These are phyloP conservation scores for Drosophila basisetae DNA, from an alignment of 2,888 invertebrate genomes.

Conservation along the genomic window DNA sequence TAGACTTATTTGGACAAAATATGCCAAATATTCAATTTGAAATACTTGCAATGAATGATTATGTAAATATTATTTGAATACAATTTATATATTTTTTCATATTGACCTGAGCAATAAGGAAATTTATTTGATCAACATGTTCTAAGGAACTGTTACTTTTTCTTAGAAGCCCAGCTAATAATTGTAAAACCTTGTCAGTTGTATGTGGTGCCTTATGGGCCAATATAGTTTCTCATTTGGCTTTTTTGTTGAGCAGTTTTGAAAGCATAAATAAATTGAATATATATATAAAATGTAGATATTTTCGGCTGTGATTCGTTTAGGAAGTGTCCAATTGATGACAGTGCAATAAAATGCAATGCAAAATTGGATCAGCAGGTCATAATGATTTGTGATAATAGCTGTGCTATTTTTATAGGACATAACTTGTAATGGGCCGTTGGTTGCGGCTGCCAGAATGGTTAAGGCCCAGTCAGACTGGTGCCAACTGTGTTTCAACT, in stretches of 20 bases:
- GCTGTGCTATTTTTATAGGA: slow-evolving; percentile 67
- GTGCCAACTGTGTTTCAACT: slow-evolving; percentile 63
- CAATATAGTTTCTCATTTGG: not conserved
- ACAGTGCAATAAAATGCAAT: slow-evolving; percentile 43
- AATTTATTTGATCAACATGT: not conserved
- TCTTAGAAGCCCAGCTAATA: not conserved
- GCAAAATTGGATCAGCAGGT: slow-evolving; percentile 72
- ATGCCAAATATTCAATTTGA: not conserved
- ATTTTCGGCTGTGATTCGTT: not conserved
- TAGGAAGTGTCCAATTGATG: slow-evolving; percentile 41
- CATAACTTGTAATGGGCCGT: slow-evolving; percentile 37
- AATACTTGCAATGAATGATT: not conserved
- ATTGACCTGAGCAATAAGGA: not conserved
- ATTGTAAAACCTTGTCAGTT: not conserved
- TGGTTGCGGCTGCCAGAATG: slow-evolving; percentile 41
- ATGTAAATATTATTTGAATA: not conserved
- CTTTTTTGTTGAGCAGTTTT: not conserved
- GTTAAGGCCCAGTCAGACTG: slow-evolving; percentile 64
- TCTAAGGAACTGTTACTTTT: not conserved
- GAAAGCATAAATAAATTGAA: not conserved
- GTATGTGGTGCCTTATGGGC: not conserved
- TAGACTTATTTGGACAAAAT: not conserved
- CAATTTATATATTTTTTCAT: not conserved
- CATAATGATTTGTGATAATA: slow-evolving; percentile 79
- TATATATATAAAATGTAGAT: not conserved